phyloP scores from a whole-genome alignment of 2,888 invertebrate genomes.

The Melanchra persicariae region DNA sequence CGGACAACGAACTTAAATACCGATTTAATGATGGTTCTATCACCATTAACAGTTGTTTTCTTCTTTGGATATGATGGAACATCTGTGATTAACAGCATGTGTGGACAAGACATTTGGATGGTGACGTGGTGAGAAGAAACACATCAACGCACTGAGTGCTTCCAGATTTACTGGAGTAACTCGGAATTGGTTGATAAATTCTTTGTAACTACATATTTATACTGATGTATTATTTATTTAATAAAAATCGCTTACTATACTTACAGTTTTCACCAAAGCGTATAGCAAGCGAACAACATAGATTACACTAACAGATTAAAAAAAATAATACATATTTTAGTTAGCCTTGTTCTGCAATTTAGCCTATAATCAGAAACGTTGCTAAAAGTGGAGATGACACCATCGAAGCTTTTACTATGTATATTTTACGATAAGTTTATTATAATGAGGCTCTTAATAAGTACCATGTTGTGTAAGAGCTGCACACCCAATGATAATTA shows the following conservation, averaged over 20 bases:
- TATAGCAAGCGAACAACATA: too few species aligned
- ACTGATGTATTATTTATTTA: too few species aligned
- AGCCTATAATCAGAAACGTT: too few species aligned
- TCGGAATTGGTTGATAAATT: not conserved
- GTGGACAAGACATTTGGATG: slow-evolving; percentile 3
- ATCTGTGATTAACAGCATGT: slow-evolving; percentile 3
- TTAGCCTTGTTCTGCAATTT: too few species aligned
- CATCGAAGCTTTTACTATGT: not conserved
- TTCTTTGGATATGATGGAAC: not conserved
- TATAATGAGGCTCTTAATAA: not conserved
- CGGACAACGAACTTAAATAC: slow-evolving; percentile 30
- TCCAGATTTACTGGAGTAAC: not conserved
- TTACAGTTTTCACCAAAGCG: too few species aligned
- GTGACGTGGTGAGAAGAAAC: not conserved
- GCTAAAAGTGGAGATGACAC: slow-evolving; percentile 4
- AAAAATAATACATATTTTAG: too few species aligned
- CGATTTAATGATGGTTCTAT: slow-evolving; percentile 33
- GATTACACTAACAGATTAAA: too few species aligned
- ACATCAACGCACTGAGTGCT: not conserved
- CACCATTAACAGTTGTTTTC: slow-evolving; percentile 17
- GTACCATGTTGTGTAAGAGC: slow-evolving; percentile 9
- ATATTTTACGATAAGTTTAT: slow-evolving; percentile 10
- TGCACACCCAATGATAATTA: slow-evolving; percentile 8
- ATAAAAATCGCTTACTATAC: too few species aligned
- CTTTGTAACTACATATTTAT: not conserved